Conservation (phyloP, 2,888 invertebrate genomes). For the Drosophila sordidula region DNA sequence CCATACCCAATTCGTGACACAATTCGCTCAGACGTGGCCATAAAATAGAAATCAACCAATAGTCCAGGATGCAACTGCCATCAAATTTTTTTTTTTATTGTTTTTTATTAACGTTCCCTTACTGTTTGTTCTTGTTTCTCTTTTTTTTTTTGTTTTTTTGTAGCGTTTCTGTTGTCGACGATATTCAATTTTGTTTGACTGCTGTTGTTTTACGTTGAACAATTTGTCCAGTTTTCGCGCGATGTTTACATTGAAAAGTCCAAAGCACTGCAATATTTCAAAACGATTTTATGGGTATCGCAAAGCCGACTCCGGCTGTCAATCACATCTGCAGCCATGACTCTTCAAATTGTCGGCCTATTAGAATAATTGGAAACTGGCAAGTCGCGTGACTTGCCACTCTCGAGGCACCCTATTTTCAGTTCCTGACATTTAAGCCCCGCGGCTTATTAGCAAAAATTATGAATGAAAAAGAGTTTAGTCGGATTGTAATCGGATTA, state of each 20-base stretch:
- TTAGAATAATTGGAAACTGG: slow-evolving; percentile 50
- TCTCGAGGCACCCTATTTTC: slow-evolving; percentile 15
- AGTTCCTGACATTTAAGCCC: slow-evolving; percentile 6
- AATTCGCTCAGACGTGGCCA: slow-evolving; percentile 53
- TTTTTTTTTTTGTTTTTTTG: slow-evolving; percentile 52
- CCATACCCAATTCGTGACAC: slow-evolving; percentile 33
- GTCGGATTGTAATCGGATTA: slow-evolving; percentile 62
- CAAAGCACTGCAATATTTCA: slow-evolving; percentile 64
- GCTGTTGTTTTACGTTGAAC: slow-evolving; percentile 70
- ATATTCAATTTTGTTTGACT: slow-evolving; percentile 83
- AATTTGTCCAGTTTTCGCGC: slow-evolving; percentile 74
- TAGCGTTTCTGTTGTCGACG: slow-evolving; percentile 64
- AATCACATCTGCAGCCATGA: slow-evolving; percentile 38
- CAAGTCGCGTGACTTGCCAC: slow-evolving; percentile 50
- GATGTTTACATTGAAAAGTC: slow-evolving; percentile 72
- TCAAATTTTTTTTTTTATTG: slow-evolving; percentile 5
- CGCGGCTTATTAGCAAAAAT: slow-evolving; percentile 52
- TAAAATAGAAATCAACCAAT: slow-evolving; percentile 57
- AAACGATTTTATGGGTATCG: slow-evolving; percentile 37
- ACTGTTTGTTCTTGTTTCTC: slow-evolving; percentile 36
- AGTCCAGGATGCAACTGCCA: slow-evolving; percentile 30
- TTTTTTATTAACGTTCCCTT: slow-evolving; percentile 14
- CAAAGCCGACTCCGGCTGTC: slow-evolving; percentile 10
- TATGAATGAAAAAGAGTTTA: slow-evolving; percentile 61
- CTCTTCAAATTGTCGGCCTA: slow-evolving; percentile 41